These are phyloP conservation scores for Gambelia wislizenii DNA, from an alignment of 2,797 vertebrate genomes.

Conservation along the genomic window DNA sequence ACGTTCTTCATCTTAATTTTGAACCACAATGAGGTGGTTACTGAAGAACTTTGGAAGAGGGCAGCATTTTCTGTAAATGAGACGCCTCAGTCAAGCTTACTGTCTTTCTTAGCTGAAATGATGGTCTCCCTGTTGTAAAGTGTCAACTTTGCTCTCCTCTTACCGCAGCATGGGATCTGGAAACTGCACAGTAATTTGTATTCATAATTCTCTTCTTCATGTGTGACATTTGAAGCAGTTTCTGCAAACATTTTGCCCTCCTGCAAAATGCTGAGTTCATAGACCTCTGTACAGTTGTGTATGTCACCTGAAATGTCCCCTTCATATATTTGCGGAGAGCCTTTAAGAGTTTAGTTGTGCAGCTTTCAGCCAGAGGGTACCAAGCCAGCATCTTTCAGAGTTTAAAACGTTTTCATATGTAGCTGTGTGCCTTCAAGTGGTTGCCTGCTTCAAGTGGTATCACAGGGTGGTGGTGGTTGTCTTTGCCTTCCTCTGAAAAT, in stretches of 20 bases:
- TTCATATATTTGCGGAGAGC: not conserved
- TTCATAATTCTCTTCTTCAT: not conserved
- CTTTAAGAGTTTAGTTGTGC: too few species aligned
- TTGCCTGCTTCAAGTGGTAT: too few species aligned
- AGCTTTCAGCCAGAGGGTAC: not conserved
- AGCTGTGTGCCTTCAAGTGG: too few species aligned
- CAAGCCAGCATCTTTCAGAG: too few species aligned
- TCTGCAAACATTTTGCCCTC: not conserved
- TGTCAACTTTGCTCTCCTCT: not conserved
- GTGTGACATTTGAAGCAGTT: not conserved
- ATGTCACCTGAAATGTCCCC: too few species aligned
- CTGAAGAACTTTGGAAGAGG: not conserved
- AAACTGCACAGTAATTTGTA: not conserved
- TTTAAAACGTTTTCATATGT: too few species aligned
- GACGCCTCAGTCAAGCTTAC: not conserved
- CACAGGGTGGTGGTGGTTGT: too few species aligned
- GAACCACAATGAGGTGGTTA: not conserved
- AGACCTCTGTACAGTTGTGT: too few species aligned
- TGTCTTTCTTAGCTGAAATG: not conserved
- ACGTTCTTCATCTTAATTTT: slow-evolving; percentile 10
- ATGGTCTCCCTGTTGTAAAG: too few species aligned
- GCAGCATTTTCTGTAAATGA: not conserved
- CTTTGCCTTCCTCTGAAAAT: too few species aligned
- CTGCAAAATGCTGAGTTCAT: not conserved
- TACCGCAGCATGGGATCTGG: not conserved